These are phyloP conservation scores for Rhopalosiphum nymphaeae DNA, from an alignment of 2,888 invertebrate species.

Conservation along the genomic window DNA sequence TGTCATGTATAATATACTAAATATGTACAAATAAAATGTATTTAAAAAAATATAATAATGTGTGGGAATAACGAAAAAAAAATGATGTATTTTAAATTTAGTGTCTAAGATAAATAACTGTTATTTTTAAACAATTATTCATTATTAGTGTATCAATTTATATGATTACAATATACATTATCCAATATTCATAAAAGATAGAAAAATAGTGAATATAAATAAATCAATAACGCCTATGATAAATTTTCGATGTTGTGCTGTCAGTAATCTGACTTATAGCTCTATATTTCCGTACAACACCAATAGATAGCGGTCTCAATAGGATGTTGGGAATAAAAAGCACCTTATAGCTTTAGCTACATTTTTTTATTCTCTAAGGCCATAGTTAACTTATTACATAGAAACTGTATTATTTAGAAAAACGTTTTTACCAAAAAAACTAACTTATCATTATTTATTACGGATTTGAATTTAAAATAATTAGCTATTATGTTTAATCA, in stretches of 20 bases:
- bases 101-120: background rate
- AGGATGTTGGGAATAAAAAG: background rate
- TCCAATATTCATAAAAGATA: too few species aligned
- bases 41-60: too few species aligned
- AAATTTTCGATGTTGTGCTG: background rate
- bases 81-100: background rate
- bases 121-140: background rate
- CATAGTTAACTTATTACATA: background rate
- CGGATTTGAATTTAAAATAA: background rate
- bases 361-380: too few species aligned
- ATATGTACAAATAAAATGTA: too few species aligned
- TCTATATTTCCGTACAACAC: constrained; percentile 7
- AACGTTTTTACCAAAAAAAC: background rate
- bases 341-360: background rate
- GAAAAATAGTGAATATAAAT: background rate
- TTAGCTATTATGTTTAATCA: background rate
- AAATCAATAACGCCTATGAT: background rate
- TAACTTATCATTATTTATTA: background rate
- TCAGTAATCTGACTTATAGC: background rate
- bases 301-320: constrained; percentile 32
- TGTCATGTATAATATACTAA: background rate
- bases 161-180: background rate
- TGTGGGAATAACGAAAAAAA: background rate
- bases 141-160: background rate
- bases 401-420: background rate